Percentiles rank a stretch among this genome's conserved stretches.
phyloP scores from a whole-genome alignment of 2,888 invertebrate genomes.

The Rhimphoctona megacephalus region DNA sequence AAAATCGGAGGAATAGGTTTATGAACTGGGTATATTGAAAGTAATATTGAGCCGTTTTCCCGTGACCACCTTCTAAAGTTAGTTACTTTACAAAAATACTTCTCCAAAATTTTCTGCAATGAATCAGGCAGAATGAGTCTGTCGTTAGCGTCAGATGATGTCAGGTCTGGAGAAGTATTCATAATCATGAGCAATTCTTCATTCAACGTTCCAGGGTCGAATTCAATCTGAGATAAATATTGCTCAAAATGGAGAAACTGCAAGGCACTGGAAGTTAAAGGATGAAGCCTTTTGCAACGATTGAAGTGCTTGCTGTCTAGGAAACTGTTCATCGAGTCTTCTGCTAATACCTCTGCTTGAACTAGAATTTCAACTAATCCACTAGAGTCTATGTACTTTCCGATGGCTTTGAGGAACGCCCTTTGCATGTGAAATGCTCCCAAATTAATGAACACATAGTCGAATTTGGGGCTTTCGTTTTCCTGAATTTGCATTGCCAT shows the following conservation, averaged over 20 bases:
- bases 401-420: conserved; percentile 14
- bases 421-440: neutral
- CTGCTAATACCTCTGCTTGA: conserved; percentile 2
- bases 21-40: no score
- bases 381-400: neutral
- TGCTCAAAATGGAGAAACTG: conserved; percentile 14
- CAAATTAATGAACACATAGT: neutral
- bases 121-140: no score
- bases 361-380: neutral
- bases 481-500: conserved; percentile 13
- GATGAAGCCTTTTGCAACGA: conserved; percentile 18
- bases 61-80: no score
- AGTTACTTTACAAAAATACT: no score
- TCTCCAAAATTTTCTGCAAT: no score
- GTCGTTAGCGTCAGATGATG: no score
- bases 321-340: neutral
- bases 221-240: neutral
- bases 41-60: no score
- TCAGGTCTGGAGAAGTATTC: no score
- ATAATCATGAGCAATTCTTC: no score
- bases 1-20: no score
- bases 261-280: neutral
- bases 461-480: neutral
- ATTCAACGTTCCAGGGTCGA: no score
- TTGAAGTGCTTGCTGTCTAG: conserved; percentile 19